phyloP scores from a whole-genome alignment of 2,113 vertebrate species.

The Anser brachyrhynchus region DNA sequence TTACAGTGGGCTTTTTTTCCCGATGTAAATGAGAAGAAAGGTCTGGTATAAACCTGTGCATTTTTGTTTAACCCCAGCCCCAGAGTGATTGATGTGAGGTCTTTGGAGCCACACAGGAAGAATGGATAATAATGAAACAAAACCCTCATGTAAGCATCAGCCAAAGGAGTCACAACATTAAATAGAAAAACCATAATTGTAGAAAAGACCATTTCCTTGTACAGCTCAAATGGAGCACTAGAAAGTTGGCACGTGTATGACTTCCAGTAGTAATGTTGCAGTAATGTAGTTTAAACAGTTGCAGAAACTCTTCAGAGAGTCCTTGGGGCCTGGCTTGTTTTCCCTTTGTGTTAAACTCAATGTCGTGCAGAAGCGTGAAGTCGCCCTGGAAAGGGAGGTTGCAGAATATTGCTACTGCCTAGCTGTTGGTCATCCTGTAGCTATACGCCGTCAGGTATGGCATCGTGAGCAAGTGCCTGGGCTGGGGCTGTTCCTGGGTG shows the following conservation, averaged over 20 bases:
- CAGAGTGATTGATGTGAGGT: neutral
- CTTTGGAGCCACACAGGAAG: neutral
- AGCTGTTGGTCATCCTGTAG: neutral
- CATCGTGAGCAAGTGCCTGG: neutral
- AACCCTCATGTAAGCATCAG: neutral
- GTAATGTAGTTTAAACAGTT: neutral
- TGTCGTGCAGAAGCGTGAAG: neutral
- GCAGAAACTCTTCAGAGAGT: neutral
- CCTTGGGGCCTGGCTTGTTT: neutral
- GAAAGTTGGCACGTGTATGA: neutral
- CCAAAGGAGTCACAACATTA: neutral
- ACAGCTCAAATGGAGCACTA: neutral
- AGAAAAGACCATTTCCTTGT: conserved; percentile 16
- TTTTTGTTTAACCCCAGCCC: conserved; percentile 12
- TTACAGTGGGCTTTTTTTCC: neutral
- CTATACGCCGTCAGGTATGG: neutral
- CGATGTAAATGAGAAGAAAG: neutral
- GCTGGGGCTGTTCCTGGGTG: neutral
- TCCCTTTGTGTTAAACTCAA: neutral
- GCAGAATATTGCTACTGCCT: neutral
- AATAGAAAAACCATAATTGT: conserved; percentile 7
- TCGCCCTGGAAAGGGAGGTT: neutral
- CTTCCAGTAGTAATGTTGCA: neutral
- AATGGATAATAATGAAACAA: conserved; percentile 20
- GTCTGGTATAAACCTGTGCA: neutral